Conservation (phyloP, 2,888 invertebrate species). For the Hyppa rectilinea region DNA sequence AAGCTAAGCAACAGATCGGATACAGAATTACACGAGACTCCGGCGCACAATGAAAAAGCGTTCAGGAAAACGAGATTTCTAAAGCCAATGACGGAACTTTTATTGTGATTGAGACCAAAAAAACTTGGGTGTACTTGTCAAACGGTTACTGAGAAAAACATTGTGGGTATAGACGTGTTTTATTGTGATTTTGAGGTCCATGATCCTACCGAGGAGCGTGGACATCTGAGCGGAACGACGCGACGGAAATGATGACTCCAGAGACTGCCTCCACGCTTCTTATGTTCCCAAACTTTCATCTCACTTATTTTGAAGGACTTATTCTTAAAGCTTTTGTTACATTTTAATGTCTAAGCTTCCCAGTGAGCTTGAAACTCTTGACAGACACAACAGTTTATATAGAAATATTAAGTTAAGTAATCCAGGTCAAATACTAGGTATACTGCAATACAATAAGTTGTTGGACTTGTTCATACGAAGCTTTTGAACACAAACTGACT, state of each 20-base stretch:
- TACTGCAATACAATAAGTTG: neutral
- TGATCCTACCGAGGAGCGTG: constrained; percentile 47
- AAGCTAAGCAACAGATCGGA: constrained; percentile 21
- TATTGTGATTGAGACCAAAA: constrained; percentile 37
- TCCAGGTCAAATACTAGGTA: neutral
- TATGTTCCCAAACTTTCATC: constrained; percentile 35
- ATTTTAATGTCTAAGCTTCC: neutral
- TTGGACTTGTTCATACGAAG: neutral
- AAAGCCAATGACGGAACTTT: constrained; percentile 32
- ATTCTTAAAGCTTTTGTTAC: neutral
- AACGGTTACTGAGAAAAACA: constrained; percentile 57
- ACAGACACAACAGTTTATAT: neutral
- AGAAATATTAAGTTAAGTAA: neutral
- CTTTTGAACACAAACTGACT: neutral
- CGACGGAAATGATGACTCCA: constrained; percentile 36
- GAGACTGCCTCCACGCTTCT: constrained; percentile 26
- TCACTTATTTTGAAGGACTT: constrained; percentile 32
- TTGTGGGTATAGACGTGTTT: constrained; percentile 54
- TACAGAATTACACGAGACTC: constrained; percentile 32
- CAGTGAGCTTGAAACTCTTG: neutral
- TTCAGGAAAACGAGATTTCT: constrained; percentile 52
- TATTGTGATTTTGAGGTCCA: constrained; percentile 58
- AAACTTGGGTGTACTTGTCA: constrained; percentile 45
- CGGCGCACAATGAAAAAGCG: constrained; percentile 35
- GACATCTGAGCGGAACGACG: constrained; percentile 58